Base-by-base conservation (phyloP, 2,797 vertebrate genomes). In the Pteropus rufus region DNA sequence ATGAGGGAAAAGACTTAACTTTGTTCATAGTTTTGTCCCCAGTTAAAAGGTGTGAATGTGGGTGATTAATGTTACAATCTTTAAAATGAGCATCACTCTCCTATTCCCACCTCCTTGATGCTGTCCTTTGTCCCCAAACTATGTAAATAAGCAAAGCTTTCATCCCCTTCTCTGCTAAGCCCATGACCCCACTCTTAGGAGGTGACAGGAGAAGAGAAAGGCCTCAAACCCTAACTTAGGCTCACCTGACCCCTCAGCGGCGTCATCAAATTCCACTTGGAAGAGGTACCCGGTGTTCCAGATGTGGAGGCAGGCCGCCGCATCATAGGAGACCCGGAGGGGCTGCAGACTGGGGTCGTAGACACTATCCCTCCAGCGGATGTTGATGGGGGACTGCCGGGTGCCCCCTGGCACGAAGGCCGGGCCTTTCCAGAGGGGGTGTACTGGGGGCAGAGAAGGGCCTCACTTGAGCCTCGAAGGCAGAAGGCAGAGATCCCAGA, bases 251-350 rank as follows among this genome's bases (percentile, higher is more conserved):
- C 97, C 99, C 96, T 99, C 98, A 0, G 98, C 62, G 2, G 99
- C 98, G 97, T 99, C 99, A 12, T 99, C 99, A 11, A 99, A 99
- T 96, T 99, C 99, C 0, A 99, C 99, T 94, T 99, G 99, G 98
- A 99, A 99, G 6, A 99, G 99, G 97, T 99, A 99, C 2, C 99
- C 99, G 0, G 99, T 99, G 98, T 99, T 99, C 99, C 99, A 99
- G 97, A 99, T 98, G 89, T 99, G 99, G 21, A 99, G 99, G 96
- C 99, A 99, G 0, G 99, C 99, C 0, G 98, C 84, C 0, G 99
- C 99, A 70, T 99, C 98, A 0, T 99, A 99, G 65, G 96, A 95
- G 9, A 98, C 97, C 23, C 96, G 98, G 93, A 99, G 97, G 0
- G 99, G 99, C 92, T 98, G 98, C 97, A 99, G 98, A 3, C 98